These are phyloP conservation scores for Taeniopygia guttata DNA, from an alignment of 2,797 vertebrate genomes.

Conservation along the genomic window DNA sequence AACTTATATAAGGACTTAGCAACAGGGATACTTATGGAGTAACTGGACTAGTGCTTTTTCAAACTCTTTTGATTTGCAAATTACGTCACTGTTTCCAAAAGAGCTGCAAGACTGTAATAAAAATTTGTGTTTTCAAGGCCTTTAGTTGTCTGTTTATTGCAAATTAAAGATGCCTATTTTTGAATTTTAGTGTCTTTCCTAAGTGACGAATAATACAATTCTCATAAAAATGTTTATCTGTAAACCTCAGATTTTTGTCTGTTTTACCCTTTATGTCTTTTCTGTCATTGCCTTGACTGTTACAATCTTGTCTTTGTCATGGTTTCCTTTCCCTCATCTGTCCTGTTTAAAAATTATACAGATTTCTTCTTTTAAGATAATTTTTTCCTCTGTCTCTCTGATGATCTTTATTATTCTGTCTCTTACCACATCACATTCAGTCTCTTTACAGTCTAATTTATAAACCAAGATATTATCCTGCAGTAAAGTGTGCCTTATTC, in stretches of 20 bases:
- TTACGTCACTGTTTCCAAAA: not conserved
- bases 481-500: conserved; percentile 19
- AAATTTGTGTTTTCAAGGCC: not conserved
- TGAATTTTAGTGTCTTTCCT: not conserved
- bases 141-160: not conserved
- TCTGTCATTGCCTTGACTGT: not conserved
- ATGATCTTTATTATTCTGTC: not conserved
- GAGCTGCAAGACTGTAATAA: not conserved
- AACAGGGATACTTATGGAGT: not conserved
- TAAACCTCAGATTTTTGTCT: not conserved
- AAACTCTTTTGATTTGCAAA: not conserved
- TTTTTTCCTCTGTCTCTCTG: not conserved
- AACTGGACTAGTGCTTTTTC: not conserved
- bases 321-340: not conserved
- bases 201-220: not conserved
- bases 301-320: not conserved
- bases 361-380: not conserved
- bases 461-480: not conserved
- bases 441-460: not conserved
- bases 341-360: not conserved
- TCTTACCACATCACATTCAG: not conserved
- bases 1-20: not conserved
- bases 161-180: not conserved
- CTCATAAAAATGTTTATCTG: not conserved
- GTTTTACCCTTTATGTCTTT: not conserved